phyloP scores from a whole-genome alignment of 92 coral and sea anemone genomes.

The Montipora capitata region DNA sequence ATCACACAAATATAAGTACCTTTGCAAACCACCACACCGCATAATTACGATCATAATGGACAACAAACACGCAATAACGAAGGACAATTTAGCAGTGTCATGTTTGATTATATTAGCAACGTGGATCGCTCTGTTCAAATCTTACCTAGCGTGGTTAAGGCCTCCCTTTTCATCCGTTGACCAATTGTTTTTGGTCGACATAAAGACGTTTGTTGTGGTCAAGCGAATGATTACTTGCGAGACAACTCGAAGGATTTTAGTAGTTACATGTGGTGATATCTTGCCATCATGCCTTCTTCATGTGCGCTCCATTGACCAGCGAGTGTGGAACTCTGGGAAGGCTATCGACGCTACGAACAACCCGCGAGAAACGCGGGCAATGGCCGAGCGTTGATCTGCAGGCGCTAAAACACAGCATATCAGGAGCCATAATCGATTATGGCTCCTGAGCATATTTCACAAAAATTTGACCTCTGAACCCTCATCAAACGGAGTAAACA shows the following conservation, averaged over 20 bases:
- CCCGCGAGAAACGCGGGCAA: too few species aligned
- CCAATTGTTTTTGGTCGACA: conserved; percentile 65
- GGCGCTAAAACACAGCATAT: neutral
- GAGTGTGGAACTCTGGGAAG: conserved; percentile 35
- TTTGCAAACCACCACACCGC: neutral
- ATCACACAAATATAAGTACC: neutral
- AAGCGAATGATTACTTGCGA: neutral
- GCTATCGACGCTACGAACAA: too few species aligned
- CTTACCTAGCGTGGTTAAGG: conserved; percentile 52
- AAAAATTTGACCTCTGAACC: too few species aligned
- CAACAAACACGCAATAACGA: neutral
- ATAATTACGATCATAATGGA: neutral
- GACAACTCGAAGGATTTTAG: neutral
- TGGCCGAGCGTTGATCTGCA: too few species aligned
- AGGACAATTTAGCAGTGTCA: neutral
- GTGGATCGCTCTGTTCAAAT: neutral
- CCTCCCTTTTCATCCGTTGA: conserved; percentile 41
- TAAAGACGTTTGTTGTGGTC: conserved; percentile 39
- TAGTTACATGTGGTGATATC: neutral
- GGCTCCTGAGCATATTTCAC: too few species aligned
- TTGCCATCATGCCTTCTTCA: conserved; percentile 27
- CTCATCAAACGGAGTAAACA: too few species aligned
- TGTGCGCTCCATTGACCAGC: conserved; percentile 22
- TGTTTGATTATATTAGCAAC: neutral
- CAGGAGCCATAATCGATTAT: too few species aligned